Evolutionary conservation across 2,113 vertebrate genomes (phyloP), one percentile per base, ranked within the genome.

Genomic region (Cygnus atratus): DNA sequence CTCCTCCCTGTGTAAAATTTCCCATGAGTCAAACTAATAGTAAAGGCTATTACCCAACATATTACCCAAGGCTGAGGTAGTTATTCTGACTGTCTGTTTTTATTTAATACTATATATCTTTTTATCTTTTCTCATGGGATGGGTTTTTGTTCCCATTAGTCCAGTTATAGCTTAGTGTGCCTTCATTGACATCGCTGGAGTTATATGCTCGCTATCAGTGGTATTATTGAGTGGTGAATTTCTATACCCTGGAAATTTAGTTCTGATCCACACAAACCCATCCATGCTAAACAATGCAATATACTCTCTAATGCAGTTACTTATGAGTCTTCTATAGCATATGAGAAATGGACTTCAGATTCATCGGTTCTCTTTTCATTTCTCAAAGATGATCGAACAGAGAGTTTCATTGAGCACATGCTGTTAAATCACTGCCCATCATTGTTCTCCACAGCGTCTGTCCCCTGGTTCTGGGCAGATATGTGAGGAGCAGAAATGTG

Each of bases 21-120:
- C 92, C 84, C 87, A 76, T 80, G 62, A 88, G 81, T 94, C 94
- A 91, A 94, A 76, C 41, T 89, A 82, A 79, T 84, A 91, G 62
- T 85, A 82, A 91, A 92, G 74, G 44, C 72, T 95, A 75, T 91
- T 89, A 91, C n/a, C 58, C 62, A 90, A 73, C 77, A 70, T 87
- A 79, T 73, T 87, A 86, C 62, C 48, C 66, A 88, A 68, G 66
- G 61, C 70, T 82, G 73, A 92, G 54, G 41, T 79, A 81, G 57
- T 81, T 94, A 79, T 90, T 90, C 68, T 84, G 70, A 92, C 70
- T 82, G 72, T 84, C 88, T 91, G 8, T 87, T 95, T 95, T 94
- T 96, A 96, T 96, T 96, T 96, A 92, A 91, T 83, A 66, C 75
- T 87, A 73, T 86, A 55, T 91, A 85, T 96, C 44, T 94, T 55